These are phyloP conservation scores for Leptinotarsa lineolata DNA, from an alignment of 1,140 invertebrate genomes.

Conservation along the genomic window DNA sequence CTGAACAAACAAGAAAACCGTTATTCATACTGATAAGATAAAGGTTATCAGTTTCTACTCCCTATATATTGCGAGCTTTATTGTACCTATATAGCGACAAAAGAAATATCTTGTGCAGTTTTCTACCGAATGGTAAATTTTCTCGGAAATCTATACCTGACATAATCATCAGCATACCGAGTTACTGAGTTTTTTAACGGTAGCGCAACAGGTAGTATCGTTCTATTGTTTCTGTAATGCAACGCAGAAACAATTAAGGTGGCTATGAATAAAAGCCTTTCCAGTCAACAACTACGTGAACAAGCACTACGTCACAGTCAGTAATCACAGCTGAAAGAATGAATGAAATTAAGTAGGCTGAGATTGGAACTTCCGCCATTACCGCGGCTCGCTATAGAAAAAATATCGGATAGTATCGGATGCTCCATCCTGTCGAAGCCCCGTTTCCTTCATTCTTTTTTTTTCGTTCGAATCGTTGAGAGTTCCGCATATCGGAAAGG, in stretches of 20 bases:
- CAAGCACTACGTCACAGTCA: conserved; percentile 2
- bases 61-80: too few species aligned
- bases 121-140: too few species aligned
- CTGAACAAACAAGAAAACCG: too few species aligned
- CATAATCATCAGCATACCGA: too few species aligned
- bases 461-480: background rate
- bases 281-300: conserved; percentile 5
- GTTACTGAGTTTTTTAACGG: background rate
- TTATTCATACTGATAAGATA: too few species aligned
- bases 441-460: conserved; percentile 3
- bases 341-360: conserved; percentile 8
- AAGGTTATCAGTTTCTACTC: too few species aligned
- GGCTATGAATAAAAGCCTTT: background rate
- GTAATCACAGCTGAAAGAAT: conserved; percentile 6
- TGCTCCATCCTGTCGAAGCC: conserved; percentile 3
- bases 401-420: conserved; percentile 2
- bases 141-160: too few species aligned
- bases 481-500: background rate
- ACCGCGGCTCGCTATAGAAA: conserved; percentile 3
- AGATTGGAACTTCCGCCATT: conserved; percentile 7
- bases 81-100: too few species aligned
- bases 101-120: too few species aligned
- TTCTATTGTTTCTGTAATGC: conserved; percentile 8
- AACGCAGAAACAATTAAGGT: conserved; percentile 1
- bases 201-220: background rate